Base-by-base conservation (phyloP, 2,113 vertebrate genomes). In the Camarhynchus parvulus region DNA sequence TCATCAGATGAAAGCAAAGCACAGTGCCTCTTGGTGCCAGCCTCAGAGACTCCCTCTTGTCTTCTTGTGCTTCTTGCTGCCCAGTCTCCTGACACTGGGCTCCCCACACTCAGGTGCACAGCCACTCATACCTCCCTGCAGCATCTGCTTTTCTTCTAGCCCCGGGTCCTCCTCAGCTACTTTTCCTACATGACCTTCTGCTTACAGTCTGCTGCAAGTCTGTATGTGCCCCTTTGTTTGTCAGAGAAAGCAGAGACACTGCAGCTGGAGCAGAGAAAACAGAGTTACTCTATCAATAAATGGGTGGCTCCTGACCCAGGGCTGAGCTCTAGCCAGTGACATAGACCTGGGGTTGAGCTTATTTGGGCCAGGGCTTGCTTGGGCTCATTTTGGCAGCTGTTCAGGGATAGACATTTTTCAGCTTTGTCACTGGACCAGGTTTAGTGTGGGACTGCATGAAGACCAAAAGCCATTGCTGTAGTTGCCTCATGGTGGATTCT, bases 201-300 rank as follows among this genome's bases (percentile, higher is more conserved):
- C 64, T 76, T 46, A 25, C 13, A 67, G 42, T n/a, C 30, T 35
- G 35, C 70, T 0, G 1, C 39, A 30, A 75, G 46, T 85, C 62
- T 80, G 46, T 62, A 13, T 2, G 2, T 80, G 39, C 27, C 50
- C 44, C 64, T 95, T 41, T n/a, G 39, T 39, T 94, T 79, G 72
- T 53, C 81, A 66, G 42, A 61, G 49, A 88, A 67, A 68, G 33
- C 33, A 89, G 27, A 39, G 24, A 42, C 1, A 0, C 22, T 78
- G 49, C 41, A 66, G n/a, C 46, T 64, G 58, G 8, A 81, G n/a
- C 49, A 95, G 53, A 84, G 89, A 56, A 94, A 95, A 94, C 13
- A 93, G 50, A 85, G 41, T 64, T 61, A 46, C 18, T 83, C 62
- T 78, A 86, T 90, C 90, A 88, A 93, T 93, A 96, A 84, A 53